Evolutionary conservation across 1,140 invertebrate genomes (phyloP), one percentile per base, ranked within the genome.

Genomic region (Pseudomyrmex pallidus): DNA sequence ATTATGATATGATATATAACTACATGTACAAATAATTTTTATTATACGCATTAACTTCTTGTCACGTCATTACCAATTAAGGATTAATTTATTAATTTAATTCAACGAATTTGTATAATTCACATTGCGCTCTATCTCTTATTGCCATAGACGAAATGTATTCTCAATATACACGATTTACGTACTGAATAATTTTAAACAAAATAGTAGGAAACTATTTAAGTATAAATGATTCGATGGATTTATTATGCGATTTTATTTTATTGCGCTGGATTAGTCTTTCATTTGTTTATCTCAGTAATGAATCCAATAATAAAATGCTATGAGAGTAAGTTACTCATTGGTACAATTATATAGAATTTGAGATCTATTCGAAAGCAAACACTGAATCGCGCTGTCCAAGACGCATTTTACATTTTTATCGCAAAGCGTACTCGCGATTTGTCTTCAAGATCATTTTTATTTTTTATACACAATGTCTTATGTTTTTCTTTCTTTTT

Each of bases 281-380:
- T 10, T 9, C 48, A 7, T 25, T 35, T 59, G 17, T 48, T 54
- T 68, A 22, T 66, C 22, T 44, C 17, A 56, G 46, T 25, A 46
- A 72, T 59, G 59, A 72, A 80, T 25, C 54, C 54, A 57, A 80
- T 70, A 44, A 8, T 64, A 66, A 56, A 67, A 57, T 20, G 12
- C 56, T 72, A 20, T 15, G 5, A 48, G 76, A 80, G 64, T 59
- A 78, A 10, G 50, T 12, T 78, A 54, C 50, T 74, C 13, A 54
- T 86, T 86, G 63, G 44, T 87, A 86, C 85, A 87, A 83, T 76
- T 64, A 35, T 17, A 56, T 82, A 54, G 20, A 54, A 70, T 73
- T 80, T 74, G 70, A 82, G 78, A 82, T 74, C 70, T 74, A 82
- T 82, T 59, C 78, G 70, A 70, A 72, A 80, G 56, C 64, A 72